Evolutionary conservation across 2,113 vertebrate species (phyloP).

Genomic region (Perca fluviatilis): DNA sequence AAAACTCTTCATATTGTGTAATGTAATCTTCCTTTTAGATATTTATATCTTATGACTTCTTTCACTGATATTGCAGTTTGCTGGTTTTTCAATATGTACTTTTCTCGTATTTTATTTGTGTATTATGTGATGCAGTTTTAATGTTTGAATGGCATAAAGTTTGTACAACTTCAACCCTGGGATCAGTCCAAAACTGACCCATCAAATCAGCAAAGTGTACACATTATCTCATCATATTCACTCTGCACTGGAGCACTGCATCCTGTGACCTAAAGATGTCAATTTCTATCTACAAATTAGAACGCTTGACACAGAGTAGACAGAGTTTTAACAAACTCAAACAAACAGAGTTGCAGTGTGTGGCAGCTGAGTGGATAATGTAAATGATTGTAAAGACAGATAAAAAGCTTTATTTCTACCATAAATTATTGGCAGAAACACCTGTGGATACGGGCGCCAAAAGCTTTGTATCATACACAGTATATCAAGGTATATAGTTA

Average conservation of each 20-base stretch:
- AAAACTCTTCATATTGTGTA: not conserved
- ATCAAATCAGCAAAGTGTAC: not conserved
- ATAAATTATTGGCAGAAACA: not conserved
- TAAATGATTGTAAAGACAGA: not conserved
- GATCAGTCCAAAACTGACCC: not conserved
- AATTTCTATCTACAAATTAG: not conserved
- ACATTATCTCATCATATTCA: not conserved
- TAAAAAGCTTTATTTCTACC: not conserved
- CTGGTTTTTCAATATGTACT: not conserved
- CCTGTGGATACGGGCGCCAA: not conserved
- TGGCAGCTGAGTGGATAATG: not conserved
- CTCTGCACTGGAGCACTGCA: not conserved
- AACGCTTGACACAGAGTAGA: not conserved
- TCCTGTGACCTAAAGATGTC: not conserved
- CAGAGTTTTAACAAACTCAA: not conserved
- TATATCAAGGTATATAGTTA: not conserved
- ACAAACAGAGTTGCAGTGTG: too few species aligned
- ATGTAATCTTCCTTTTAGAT: not conserved
- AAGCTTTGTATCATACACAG: not conserved
- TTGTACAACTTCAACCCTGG: not conserved
- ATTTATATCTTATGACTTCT: not conserved
- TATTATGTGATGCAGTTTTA: not conserved
- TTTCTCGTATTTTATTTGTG: not conserved
- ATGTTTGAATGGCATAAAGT: not conserved
- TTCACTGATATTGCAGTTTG: not conserved